A percentile compares a stretch with the other conserved stretches of the same genome.
phyloP scores from a whole-genome alignment of 2,888 invertebrate genomes.

The Plagodis dolabraria region DNA sequence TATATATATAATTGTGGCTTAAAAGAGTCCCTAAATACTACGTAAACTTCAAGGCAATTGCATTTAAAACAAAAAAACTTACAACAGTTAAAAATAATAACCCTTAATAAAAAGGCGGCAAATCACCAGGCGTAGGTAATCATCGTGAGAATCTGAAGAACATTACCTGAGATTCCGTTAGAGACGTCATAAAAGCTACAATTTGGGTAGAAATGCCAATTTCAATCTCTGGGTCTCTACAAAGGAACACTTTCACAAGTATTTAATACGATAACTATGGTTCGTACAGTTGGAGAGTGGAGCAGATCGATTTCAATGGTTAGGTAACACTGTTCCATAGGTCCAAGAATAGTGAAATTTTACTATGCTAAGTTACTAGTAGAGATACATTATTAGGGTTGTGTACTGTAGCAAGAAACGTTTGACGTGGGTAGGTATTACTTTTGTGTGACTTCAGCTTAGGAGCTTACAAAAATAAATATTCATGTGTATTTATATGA shows the following conservation, averaged over 20 bases:
- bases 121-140: conserved; percentile 23
- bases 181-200: conserved; percentile 9
- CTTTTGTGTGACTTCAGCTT: no score
- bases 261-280: conserved; percentile 31
- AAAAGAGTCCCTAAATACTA: no score
- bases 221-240: conserved; percentile 3
- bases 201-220: conserved; percentile 11
- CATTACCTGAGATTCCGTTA: conserved; percentile 26
- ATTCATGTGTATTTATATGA: no score
- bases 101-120: conserved; percentile 15
- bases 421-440: no score
- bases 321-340: conserved; percentile 27
- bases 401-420: no score
- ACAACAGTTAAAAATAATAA: conserved; percentile 7
- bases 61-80: no score
- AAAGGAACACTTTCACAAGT: conserved; percentile 45
- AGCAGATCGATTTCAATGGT: conserved; percentile 49
- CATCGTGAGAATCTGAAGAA: conserved; percentile 28
- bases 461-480: no score
- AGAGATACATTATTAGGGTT: no score
- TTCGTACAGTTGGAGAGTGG: conserved; percentile 32
- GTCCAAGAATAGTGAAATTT: no score
- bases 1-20: no score
- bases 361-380: no score
- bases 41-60: no score